Conservation (phyloP, 1,140 invertebrate genomes). For the Dermatophagoides farinae region DNA sequence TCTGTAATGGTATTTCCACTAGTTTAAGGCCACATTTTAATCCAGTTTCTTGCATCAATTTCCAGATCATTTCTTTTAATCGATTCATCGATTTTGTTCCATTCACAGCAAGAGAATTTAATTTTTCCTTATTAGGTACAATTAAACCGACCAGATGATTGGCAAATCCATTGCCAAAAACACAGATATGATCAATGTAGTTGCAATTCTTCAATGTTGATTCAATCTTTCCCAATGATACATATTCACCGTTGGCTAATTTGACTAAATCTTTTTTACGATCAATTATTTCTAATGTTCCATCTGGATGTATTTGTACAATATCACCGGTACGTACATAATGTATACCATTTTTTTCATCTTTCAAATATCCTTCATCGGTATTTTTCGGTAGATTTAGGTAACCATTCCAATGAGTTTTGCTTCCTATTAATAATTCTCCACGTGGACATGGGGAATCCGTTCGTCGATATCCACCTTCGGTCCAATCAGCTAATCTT, state of each 20-base stretch:
- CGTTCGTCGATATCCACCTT: conserved; percentile 37
- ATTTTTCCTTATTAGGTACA: conserved; percentile 47
- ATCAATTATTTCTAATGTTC: conserved; percentile 42
- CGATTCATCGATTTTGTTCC: conserved; percentile 42
- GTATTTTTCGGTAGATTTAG: conserved; percentile 42
- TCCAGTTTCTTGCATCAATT: not conserved
- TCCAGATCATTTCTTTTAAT: conserved; percentile 43
- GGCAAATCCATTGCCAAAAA: conserved; percentile 67
- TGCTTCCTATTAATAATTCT: conserved; percentile 34
- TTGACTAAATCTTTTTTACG: conserved; percentile 62
- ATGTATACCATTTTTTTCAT: conserved; percentile 25
- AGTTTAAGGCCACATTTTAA: conserved; percentile 4
- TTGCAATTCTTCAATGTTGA: conserved; percentile 77
- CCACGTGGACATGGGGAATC: conserved; percentile 28
- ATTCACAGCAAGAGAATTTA: conserved; percentile 45
- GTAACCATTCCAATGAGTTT: conserved; percentile 32
- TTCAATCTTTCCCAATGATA: conserved; percentile 33
- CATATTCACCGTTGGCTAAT: conserved; percentile 36
- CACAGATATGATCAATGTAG: conserved; percentile 82
- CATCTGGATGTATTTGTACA: conserved; percentile 32
- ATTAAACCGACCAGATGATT: conserved; percentile 70
- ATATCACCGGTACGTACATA: conserved; percentile 35
- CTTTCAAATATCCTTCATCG: conserved; percentile 29
- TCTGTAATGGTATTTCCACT: conserved; percentile 28
- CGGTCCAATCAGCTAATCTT: conserved; percentile 75